Evolutionary conservation across 2,888 invertebrate genomes (phyloP), one percentile per base, ranked within the genome.

Genomic region (Torymus auratus): DNA sequence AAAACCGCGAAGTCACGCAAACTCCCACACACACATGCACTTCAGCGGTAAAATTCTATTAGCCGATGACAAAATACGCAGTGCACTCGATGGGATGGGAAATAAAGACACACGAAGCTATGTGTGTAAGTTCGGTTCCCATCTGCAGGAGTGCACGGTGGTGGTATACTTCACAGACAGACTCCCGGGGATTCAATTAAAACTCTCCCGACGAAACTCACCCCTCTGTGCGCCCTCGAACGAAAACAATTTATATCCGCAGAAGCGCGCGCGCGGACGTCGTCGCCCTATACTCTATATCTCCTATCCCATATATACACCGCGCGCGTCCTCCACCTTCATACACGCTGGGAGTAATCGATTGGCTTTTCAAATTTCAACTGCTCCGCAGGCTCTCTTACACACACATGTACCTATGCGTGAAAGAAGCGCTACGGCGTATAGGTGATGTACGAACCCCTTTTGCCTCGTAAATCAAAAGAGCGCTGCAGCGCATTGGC

Each of bases 181-280:
- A 41, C 41, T 41, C 50, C 50, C 62, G 20, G 17, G 15, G 77
- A 70, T 77, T 77, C 72, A 73, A 78, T 78, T 78, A 72, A 78
- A 72, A 72, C 64, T 71, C 55, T 58, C 60, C 41, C 53, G 55
- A 58, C 64, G 50, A 56, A 69, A 56, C 14, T 56, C 56, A 2
- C 58, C n/a, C 61, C 20, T 52, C 20, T 12, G 3, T 10, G 20
- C 17, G n/a, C 15, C 12, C 52, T 14, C 12, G 15, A 74, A 52
- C 65, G 56, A 58, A 56, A 74, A 50, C 41, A 41, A 41, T 41
- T 41, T 41, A 41, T 41, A 41, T 41, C 41, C 41, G 41, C 41
- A 41, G 41, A 41, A 41, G 41, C 7, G 41, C 7, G 41, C 7
- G 41, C 41, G 1, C 7, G 41, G 41, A 41, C 41, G 41, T 41